phyloP scores from a whole-genome alignment of 2,888 invertebrate species.

The Orchesella flavescens region DNA sequence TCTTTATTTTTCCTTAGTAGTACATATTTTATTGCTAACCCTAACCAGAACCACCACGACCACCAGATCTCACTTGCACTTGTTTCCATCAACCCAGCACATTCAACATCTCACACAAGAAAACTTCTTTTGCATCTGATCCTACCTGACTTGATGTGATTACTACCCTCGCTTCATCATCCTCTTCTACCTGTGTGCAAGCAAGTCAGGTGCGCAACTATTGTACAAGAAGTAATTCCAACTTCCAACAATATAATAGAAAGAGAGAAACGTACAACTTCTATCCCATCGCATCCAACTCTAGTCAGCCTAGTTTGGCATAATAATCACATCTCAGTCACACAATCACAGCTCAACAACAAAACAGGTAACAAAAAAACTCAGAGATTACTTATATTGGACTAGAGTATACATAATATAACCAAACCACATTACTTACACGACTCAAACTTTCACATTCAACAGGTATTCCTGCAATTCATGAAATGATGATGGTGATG shows the following conservation, averaged over 20 bases:
- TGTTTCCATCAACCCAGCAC: no score
- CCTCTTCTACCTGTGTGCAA: neutral
- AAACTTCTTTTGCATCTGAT: no score
- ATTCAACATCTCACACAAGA: no score
- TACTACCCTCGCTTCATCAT: no score
- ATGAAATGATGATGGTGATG: no score
- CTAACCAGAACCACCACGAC: no score
- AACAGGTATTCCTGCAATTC: constrained; percentile 36
- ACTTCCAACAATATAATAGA: neutral
- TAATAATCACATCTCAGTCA: neutral
- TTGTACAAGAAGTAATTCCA: neutral
- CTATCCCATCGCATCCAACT: neutral
- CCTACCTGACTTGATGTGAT: no score
- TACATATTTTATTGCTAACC: no score
- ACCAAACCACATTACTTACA: neutral
- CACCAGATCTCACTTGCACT: no score
- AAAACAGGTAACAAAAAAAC: constrained; percentile 33
- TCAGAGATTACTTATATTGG: neutral
- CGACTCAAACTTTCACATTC: constrained; percentile 55
- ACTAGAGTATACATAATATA: constrained; percentile 7
- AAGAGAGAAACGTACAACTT: no score
- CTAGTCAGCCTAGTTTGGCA: constrained; percentile 10
- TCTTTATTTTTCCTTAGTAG: no score
- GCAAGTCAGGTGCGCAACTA: neutral
- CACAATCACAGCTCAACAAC: constrained; percentile 3